phyloP scores from a whole-genome alignment of 2,113 vertebrate genomes.

The Thalassoma bifasciatum region DNA sequence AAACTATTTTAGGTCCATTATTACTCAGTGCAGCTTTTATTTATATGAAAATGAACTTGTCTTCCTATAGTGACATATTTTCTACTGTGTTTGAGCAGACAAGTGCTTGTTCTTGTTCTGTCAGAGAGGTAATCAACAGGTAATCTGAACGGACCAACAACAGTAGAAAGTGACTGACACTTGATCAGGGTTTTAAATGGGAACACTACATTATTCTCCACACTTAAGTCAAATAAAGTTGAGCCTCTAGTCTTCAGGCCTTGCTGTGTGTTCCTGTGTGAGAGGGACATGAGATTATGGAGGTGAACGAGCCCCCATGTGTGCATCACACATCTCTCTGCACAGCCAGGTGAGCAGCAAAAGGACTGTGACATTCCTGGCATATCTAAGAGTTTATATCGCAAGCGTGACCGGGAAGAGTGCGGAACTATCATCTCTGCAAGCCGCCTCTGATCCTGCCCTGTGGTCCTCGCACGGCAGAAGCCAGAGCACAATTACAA shows the following conservation, averaged over 20 bases:
- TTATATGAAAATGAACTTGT: not conserved
- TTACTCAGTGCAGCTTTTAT: not conserved
- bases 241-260: slow-evolving; percentile 50
- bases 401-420: slow-evolving; percentile 75
- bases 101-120: not conserved
- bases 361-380: slow-evolving; percentile 71
- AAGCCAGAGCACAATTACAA: slow-evolving; percentile 78
- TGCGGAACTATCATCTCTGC: slow-evolving; percentile 72
- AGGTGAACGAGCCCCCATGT: slow-evolving; percentile 70
- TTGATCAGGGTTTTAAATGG: slow-evolving; percentile 42
- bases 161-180: slow-evolving; percentile 58
- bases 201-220: slow-evolving; percentile 48
- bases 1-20: not conserved
- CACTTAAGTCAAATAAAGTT: slow-evolving; percentile 67
- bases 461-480: slow-evolving; percentile 82
- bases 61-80: not conserved
- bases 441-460: slow-evolving; percentile 76
- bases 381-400: slow-evolving; percentile 76
- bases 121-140: slow-evolving; percentile 24
- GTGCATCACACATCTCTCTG: slow-evolving; percentile 55
- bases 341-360: slow-evolving; percentile 75
- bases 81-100: not conserved
- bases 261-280: slow-evolving; percentile 19
- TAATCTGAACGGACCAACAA: slow-evolving; percentile 60
- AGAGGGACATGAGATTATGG: slow-evolving; percentile 45